Percentiles rank a stretch among this genome's conserved stretches.
These are phyloP conservation scores for Eudemis profundana DNA, from an alignment of 2,888 invertebrate genomes.

Conservation along the genomic window DNA sequence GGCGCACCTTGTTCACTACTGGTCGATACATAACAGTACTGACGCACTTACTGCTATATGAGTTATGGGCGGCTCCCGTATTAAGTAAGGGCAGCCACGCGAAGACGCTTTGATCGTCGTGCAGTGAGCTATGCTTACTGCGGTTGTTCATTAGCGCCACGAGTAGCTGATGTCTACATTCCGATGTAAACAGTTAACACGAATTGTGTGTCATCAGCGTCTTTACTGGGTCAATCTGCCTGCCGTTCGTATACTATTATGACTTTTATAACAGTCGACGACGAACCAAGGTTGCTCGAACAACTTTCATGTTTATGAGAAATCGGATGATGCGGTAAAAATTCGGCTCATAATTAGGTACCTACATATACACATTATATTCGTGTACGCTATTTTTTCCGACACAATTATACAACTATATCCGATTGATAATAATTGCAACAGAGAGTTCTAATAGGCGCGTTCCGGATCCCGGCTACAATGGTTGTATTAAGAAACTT, in stretches of 20 bases:
- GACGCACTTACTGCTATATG: conserved; percentile 30
- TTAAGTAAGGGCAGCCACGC: conserved; percentile 42
- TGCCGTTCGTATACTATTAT: conserved; percentile 28
- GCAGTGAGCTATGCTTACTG: conserved; percentile 18
- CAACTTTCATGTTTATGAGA: conserved; percentile 36
- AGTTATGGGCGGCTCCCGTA: conserved; percentile 33
- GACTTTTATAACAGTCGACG: conserved; percentile 25
- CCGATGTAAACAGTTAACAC: conserved; percentile 43
- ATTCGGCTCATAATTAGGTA: conserved; percentile 1
- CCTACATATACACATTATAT: background rate
- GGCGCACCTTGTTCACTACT: conserved; percentile 19
- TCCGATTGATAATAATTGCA: conserved; percentile 37
- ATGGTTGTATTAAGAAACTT: conserved; percentile 52
- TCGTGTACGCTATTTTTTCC: conserved; percentile 9
- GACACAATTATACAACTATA: conserved; percentile 22
- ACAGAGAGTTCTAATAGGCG: conserved; percentile 60
- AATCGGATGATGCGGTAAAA: conserved; percentile 23
- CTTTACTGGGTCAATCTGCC: conserved; percentile 38
- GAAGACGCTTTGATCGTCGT: conserved; percentile 55
- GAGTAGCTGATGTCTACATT: conserved; percentile 38
- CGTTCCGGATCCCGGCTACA: conserved; percentile 50
- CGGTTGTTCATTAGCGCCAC: conserved; percentile 34
- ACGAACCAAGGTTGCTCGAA: conserved; percentile 21
- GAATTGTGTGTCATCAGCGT: conserved; percentile 38
- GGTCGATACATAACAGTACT: conserved; percentile 35